Evolutionary conservation across 2,113 vertebrate genomes (phyloP), one percentile per base, ranked within the genome.

Genomic region (Leuciscus idus): DNA sequence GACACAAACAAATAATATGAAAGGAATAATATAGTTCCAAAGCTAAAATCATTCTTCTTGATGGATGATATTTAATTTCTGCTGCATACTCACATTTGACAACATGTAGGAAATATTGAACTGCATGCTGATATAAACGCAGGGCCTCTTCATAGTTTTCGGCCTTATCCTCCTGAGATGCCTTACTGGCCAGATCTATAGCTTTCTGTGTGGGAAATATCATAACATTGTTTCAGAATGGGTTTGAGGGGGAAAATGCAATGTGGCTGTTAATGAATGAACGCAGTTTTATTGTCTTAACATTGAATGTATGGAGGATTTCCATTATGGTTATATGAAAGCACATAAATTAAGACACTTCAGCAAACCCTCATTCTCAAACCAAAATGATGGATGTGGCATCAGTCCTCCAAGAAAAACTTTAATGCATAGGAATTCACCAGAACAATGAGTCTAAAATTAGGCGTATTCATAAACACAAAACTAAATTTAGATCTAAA

Each of bases 91-190:
- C 95, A 99, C 98, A 99, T 96, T 98, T 99, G 78, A 98, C 91
- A n/a, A 98, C 96, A 33, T 99, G 98, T 43, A 99, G 93, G 90
- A 99, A 97, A 94, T 99, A 98, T 91, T 98, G 96, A 82, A 99
- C 98, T 62, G 97, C 96, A 9, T 97, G 94, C 4, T 99, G 97
- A 92, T 99, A 99, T 75, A 99, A 92, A 1, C 92, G 95, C 48
- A 99, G 93, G 30, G 98, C 98, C 93, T 99, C 98, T 52, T 97
- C 97, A 11, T 96, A 99, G 93, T 99, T 99, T 86, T 97, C 94
- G 61, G 96, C 97, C 94, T 98, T 98, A 92, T 99, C 98, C 93
- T 99, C 98, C 89, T 98, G 97, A 1, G 98, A 95, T 4, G 98
- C 98, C 92, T 97, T 99, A 92, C 52, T 96, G 87, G 97, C 98